phyloP scores from a whole-genome alignment of 1,140 invertebrate genomes.

The Leptoteleia sp. region DNA sequence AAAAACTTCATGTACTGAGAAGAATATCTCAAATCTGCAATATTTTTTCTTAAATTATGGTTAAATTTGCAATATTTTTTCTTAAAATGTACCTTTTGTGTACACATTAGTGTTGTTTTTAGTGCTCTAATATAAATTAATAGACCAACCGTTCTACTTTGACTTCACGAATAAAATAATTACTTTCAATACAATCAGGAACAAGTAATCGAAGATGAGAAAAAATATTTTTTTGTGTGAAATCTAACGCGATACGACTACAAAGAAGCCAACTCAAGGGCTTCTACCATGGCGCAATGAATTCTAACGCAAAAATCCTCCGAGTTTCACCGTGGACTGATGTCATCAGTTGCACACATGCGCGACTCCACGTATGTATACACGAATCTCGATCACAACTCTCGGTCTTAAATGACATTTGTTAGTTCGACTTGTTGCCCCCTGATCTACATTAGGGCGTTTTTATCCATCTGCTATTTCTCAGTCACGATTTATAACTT shows the following conservation, averaged over 20 bases:
- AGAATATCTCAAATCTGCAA: no score
- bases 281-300: conserved; percentile 50
- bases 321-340: conserved; percentile 46
- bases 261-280: conserved; percentile 42
- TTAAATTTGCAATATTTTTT: no score
- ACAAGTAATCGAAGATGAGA: no score
- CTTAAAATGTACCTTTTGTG: no score
- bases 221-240: no score
- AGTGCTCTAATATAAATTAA: no score
- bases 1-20: no score
- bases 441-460: conserved; percentile 35
- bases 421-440: conserved; percentile 36
- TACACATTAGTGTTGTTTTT: no score
- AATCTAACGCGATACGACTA: conserved; percentile 28
- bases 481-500: conserved; percentile 22
- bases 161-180: no score
- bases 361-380: conserved; percentile 5
- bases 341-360: conserved; percentile 35
- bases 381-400: conserved; percentile 33
- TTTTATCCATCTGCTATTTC: conserved; percentile 20
- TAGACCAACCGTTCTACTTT: no score
- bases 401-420: conserved; percentile 51
- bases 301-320: conserved; percentile 54
- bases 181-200: no score
- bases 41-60: no score